These are phyloP conservation scores for Lepetodrilus schrolli DNA, from an alignment of 2,888 invertebrate genomes.

Conservation along the genomic window DNA sequence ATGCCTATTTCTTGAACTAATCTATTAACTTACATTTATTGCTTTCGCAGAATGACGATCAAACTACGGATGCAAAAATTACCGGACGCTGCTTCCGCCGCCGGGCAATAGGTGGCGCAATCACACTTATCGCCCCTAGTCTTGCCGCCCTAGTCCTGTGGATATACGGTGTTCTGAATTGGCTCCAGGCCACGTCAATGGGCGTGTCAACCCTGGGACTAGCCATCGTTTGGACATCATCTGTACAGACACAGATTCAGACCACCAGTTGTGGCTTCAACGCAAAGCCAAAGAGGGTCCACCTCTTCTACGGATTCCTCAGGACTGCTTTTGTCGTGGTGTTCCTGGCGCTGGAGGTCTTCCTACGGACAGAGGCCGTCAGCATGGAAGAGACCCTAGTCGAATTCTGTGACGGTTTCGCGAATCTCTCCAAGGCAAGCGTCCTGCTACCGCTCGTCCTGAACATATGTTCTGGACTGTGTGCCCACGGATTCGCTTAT, in stretches of 20 bases:
- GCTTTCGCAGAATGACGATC: not conserved
- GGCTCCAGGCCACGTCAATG: constrained; percentile 46
- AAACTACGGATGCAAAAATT: not conserved
- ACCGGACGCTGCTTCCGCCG: not conserved
- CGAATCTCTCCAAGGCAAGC: constrained; percentile 27
- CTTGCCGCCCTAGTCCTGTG: constrained; percentile 45
- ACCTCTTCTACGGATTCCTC: constrained; percentile 43
- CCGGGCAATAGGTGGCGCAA: not conserved
- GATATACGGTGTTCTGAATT: constrained; percentile 39
- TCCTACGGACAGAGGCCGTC: constrained; percentile 34
- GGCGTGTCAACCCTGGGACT: constrained; percentile 42
- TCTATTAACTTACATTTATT: not conserved
- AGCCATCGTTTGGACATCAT: constrained; percentile 54
- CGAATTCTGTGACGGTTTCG: constrained; percentile 39
- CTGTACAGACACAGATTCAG: constrained; percentile 44
- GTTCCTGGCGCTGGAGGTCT: constrained; percentile 46
- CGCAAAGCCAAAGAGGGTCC: constrained; percentile 41
- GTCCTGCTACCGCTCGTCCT: constrained; percentile 43
- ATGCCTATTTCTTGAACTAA: too few relatives aligned
- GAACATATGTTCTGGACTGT: constrained; percentile 41
- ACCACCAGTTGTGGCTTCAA: constrained; percentile 39
- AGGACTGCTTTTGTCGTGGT: constrained; percentile 41
- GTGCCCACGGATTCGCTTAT: constrained; percentile 45
- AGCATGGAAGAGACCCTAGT: constrained; percentile 31
- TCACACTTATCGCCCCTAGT: constrained; percentile 31